Conservation (phyloP, 1,140 invertebrate species). For the Araneus ventricosus region DNA sequence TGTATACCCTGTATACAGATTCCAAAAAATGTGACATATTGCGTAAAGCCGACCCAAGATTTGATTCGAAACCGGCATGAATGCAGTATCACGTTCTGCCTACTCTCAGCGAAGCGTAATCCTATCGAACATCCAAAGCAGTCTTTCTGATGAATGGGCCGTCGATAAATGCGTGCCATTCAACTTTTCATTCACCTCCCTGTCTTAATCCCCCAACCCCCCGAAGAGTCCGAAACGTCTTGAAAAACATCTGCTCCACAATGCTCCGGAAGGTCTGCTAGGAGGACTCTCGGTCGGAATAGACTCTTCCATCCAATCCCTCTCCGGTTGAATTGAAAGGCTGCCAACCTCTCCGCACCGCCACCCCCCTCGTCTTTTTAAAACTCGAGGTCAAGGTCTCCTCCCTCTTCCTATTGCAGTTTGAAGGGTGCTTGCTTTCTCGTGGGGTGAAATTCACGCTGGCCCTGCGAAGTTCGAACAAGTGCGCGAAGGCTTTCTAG, state of each 20-base stretch:
- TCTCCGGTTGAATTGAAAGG: not conserved
- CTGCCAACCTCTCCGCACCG: not conserved
- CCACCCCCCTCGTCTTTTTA: not conserved
- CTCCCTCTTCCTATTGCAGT: not conserved
- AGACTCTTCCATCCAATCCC: no score
- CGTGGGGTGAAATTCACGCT: not conserved
- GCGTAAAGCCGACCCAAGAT: rapidly evolving
- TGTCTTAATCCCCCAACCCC: not conserved
- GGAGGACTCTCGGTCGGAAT: no score
- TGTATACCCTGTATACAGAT: no score
- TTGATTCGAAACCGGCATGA: no score
- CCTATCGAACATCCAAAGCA: not conserved
- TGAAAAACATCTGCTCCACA: constrained; percentile 7
- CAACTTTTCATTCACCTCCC: not conserved
- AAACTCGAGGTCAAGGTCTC: constrained; percentile 29
- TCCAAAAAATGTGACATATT: no score
- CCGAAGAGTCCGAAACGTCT: not conserved
- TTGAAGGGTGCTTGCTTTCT: not conserved
- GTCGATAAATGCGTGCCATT: not conserved
- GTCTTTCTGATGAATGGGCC: not conserved
- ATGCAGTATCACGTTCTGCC: not conserved
- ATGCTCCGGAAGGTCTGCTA: not conserved
- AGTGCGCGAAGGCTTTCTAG: not conserved
- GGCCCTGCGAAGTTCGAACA: not conserved
- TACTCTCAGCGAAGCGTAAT: not conserved